Evolutionary conservation across 2,888 invertebrate genomes (phyloP), one percentile per base, ranked within the genome.

Genomic region (Encarsia formosa): DNA sequence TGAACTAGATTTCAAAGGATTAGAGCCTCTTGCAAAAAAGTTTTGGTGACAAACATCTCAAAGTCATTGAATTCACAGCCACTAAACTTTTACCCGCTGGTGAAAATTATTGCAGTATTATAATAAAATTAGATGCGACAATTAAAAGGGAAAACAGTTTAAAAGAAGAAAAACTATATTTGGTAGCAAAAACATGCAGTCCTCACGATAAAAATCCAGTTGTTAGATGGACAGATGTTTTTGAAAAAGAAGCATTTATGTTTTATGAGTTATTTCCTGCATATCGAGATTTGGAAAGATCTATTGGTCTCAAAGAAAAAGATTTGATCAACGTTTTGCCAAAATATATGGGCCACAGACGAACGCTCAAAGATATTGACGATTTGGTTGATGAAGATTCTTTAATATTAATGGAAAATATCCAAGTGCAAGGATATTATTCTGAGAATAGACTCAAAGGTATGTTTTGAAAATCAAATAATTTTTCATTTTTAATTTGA

Each of bases 81-180:
- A 43, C 40, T 4, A 22, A 13, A 2, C 24, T 52, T 3, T 20
- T 48, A 5, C 48, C 52, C 11, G 5, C 4, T 0, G 82, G 82
- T 1, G 82, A 83, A 60, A 82, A 83, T 63, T 83, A 81, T 62
- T 81, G 81, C 4, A 82, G 82, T 59, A 69, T 78, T 1, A 80
- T 83, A 73, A 61, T 81, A 1, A 74, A 75, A 1, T 63, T 70
- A 2, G 43, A 48, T 9, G 43, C 16, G 4, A 42, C 53, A 20
- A 57, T 68, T 5, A 60, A 57, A 11, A 53, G 37, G 6, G 35
- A 48, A 3, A 56, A 40, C 4, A 34, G 9, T 1, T 31, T 49
- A 2, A 48, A 60, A 16, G 50, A 61, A 11, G 71, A 77, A 58
- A 67, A 70, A 5, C 59, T 81, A n/a, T 63, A 78, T 24, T 59